phyloP scores from a whole-genome alignment of 2,888 invertebrate species.

The Elegia similella region DNA sequence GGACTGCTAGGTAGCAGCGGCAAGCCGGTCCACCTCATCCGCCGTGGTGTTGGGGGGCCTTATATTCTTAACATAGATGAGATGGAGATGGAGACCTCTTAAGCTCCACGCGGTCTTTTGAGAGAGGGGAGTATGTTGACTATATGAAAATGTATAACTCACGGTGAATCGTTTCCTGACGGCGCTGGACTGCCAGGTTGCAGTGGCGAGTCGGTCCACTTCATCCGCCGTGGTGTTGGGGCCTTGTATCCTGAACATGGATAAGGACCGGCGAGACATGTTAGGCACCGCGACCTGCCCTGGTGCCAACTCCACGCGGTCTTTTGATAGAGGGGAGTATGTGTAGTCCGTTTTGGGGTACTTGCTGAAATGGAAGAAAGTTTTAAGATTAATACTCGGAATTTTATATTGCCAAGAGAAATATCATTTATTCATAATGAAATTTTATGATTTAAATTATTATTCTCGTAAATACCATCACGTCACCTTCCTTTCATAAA shows the following conservation, averaged over 20 bases:
- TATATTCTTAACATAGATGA: no score
- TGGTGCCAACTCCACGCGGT: conserved; percentile 89
- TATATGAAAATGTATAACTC: conserved; percentile 30
- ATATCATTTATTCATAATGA: no score
- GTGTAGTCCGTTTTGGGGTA: conserved; percentile 96
- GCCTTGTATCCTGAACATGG: conserved; percentile 78
- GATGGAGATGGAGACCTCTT: no score
- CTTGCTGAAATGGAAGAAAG: conserved; percentile 79
- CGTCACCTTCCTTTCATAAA: no score
- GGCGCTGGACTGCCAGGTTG: conserved; percentile 47
- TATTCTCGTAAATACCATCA: no score
- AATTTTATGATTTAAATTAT: no score
- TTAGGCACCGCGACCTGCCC: conserved; percentile 93
- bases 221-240: conserved; percentile 62
- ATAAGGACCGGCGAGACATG: conserved; percentile 90
- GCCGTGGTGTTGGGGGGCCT: conserved; percentile 54
- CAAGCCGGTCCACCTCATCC: conserved; percentile 57
- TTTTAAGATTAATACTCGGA: no score
- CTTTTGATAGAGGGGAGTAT: conserved; percentile 91
- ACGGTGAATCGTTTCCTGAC: conserved; percentile 57
- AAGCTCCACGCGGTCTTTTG: no score
- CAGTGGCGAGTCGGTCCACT: conserved; percentile 47
- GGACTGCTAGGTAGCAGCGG: no score
- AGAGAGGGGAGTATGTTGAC: no score
- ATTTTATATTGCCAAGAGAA: no score